A percentile compares a stretch with the other conserved stretches of the same genome.
phyloP scores from a whole-genome alignment of 1,140 invertebrate genomes.

The Onthophagus taurus region DNA sequence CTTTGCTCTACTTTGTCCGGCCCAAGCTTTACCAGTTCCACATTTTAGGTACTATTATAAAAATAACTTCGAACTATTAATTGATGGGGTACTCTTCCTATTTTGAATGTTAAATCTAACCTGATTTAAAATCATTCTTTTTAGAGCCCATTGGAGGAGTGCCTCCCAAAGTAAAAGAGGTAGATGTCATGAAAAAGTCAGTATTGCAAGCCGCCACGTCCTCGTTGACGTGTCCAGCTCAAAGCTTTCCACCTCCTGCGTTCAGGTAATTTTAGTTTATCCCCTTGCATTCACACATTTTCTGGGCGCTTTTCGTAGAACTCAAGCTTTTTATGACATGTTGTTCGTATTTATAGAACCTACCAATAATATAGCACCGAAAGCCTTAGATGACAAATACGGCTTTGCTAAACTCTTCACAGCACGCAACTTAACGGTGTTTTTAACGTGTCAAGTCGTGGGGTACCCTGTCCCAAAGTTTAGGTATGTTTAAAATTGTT shows the following conservation, averaged over 20 bases:
- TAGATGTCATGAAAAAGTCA: conserved; percentile 36
- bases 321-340: neutral
- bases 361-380: conserved; percentile 49
- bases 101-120: neutral
- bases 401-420: conserved; percentile 20
- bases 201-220: conserved; percentile 27
- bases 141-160: conserved; percentile 46
- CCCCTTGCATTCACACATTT: conserved; percentile 8
- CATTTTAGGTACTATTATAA: conserved; percentile 11
- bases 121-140: neutral
- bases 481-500: conserved; percentile 8
- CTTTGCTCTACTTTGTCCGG: conserved; percentile 40
- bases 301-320: conserved; percentile 8
- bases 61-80: too few species aligned
- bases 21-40: conserved; percentile 20
- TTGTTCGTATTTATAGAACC: conserved; percentile 17
- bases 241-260: conserved; percentile 56
- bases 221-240: conserved; percentile 56
- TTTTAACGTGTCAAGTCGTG: conserved; percentile 52
- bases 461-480: conserved; percentile 28
- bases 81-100: neutral
- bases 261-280: conserved; percentile 52
- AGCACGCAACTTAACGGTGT: conserved; percentile 37
- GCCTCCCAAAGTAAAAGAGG: conserved; percentile 42
- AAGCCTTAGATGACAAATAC: conserved; percentile 32